These are phyloP conservation scores for Drosophila kepulauana DNA, from an alignment of 1,140 invertebrate genomes.

Conservation along the genomic window DNA sequence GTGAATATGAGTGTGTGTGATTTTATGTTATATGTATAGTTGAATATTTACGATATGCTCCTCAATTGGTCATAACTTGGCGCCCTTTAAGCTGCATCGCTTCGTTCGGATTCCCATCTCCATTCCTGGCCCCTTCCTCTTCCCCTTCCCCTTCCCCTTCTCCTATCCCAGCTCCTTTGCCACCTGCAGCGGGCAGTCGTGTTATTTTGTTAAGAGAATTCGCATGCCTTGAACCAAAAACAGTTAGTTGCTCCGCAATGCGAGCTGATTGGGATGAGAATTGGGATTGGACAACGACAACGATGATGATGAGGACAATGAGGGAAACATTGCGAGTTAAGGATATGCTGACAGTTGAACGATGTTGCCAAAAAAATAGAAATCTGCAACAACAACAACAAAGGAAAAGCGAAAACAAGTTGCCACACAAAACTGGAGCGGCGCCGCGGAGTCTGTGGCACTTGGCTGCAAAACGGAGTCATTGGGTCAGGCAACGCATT, in stretches of 20 bases:
- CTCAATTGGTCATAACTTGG: background rate
- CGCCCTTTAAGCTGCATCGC: background rate
- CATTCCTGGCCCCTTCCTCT: background rate
- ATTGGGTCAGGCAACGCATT: conserved; percentile 52
- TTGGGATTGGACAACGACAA: background rate
- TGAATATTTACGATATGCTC: conserved; percentile 8
- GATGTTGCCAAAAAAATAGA: conserved; percentile 15
- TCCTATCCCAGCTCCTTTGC: background rate
- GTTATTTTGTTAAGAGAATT: background rate
- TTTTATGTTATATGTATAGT: background rate
- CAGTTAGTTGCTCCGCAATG: conserved; percentile 10
- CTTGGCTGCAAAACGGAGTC: conserved; percentile 46
- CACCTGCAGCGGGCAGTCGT: background rate
- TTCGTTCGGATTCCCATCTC: too few relatives aligned
- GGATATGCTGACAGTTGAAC: conserved; percentile 8
- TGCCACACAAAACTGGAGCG: conserved; percentile 36
- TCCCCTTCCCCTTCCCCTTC: background rate
- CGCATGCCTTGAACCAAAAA: conserved; percentile 28
- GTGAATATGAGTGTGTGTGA: background rate
- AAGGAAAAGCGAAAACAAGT: conserved; percentile 33
- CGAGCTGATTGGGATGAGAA: conserved; percentile 11
- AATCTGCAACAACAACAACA: background rate
- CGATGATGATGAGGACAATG: background rate
- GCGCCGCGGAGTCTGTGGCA: conserved; percentile 60
- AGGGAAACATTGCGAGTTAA: conserved; percentile 10